Evolutionary conservation across 2,113 vertebrate genomes (phyloP).

Genomic region (Anguilla rostrata): DNA sequence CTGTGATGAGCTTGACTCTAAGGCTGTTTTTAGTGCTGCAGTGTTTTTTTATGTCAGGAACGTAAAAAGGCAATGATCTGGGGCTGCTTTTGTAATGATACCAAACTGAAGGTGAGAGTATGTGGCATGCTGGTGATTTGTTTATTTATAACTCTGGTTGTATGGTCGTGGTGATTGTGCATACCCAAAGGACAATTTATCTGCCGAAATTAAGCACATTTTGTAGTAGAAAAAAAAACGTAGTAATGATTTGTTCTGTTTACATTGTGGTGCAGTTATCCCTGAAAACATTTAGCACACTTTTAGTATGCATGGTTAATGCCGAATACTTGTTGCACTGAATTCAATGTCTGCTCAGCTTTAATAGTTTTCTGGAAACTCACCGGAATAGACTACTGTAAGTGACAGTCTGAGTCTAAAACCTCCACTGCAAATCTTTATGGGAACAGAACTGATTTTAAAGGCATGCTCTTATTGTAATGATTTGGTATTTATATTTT

Average conservation of each 20-base stretch:
- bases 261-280: not conserved
- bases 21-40: not conserved
- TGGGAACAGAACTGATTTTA: not conserved
- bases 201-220: constrained; percentile 7
- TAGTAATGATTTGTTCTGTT: not conserved
- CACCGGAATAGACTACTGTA: not conserved
- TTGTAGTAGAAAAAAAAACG: constrained; percentile 4
- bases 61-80: not conserved
- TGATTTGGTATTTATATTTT: not conserved
- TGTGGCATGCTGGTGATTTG: constrained; percentile 1
- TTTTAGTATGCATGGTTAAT: constrained; percentile 20
- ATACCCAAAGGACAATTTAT: not conserved
- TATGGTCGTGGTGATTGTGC: not conserved
- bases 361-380: not conserved
- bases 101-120: not conserved
- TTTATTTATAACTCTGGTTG: not conserved
- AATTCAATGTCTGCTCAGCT: not conserved
- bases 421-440: not conserved
- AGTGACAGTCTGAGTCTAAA: not conserved
- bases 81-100: not conserved
- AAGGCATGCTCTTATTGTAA: not conserved
- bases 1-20: not conserved
- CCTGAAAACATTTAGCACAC: not conserved
- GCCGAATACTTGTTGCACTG: constrained; percentile 19
- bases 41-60: not conserved